Base-by-base conservation (phyloP, 1,140 invertebrate species). In the Drosophila biarmipes region DNA sequence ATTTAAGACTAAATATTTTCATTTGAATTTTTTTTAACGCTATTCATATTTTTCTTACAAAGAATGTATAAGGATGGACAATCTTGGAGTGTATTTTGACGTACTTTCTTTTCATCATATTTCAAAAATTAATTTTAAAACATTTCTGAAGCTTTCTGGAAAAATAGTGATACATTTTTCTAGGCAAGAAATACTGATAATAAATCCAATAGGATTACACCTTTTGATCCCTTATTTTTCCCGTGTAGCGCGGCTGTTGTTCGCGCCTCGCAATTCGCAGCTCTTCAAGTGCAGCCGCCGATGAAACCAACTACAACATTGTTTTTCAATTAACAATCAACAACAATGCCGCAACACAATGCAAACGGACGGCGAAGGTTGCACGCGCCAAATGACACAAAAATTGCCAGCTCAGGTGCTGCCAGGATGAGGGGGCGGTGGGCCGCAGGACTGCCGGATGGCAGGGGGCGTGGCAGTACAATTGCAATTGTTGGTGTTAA, bases 271-370 rank as follows among this genome's bases (percentile, higher is more conserved):
- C 55, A 67, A 69, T 78, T 82, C 73, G 54, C 81, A 86, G 81
- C 69, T 78, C 84, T 87, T 89, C 59, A 89, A 79, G 71, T 76
- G 82, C 82, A 86, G 67, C 58, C 48, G 78, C 55, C 77, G 59
- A 75, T 61, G 62, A 54, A 75, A 80, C 73, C 63, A 55, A 58
- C 74, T 66, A 76, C 84, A 89, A 87, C 84, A 87, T 87, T 87
- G 84, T 87, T 87, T 87, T 87, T 87, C 84, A 87, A 87, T 87
- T 87, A 87, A 87, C 84, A 89, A 87, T 89, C 79, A 89, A 79
- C 82, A 87, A 87, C 82, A 87, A 78, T 82, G 84, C 84, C 79
- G 38, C 74, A 78, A 71, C 67, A 73, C 74, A 77, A 78, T 69
- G 42, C 74, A 57, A 55, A 46, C 64, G 74, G 67, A 73, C 73